Evolutionary conservation across 2,113 vertebrate genomes (phyloP), one percentile per base, ranked within the genome.

Genomic region (Leptodactylus fuscus): DNA sequence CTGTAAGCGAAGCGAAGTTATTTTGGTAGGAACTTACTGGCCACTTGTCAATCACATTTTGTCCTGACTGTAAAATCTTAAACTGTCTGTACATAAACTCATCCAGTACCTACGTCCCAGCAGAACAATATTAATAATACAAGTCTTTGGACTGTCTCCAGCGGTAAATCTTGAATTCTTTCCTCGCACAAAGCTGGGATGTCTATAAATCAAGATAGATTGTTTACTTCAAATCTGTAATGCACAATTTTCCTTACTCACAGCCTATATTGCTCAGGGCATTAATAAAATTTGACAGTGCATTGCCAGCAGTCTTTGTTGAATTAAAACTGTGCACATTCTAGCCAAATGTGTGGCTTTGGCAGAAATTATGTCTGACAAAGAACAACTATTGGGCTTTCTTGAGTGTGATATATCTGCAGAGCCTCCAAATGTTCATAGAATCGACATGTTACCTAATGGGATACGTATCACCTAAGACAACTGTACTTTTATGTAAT

Each of bases 221-320:
- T 82, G 34, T 82, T 87, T 88, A 87, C 82, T 70, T 91, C 60
- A 79, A n/a, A 69, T 89, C 65, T 75, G 20, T 82, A 83, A 48
- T 48, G 20, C n/a, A 74, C 18, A 83, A 80, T 22, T 44, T 77
- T 22, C 53, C 49, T 46, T 1, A 29, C 9, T 9, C 4, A 6
- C 10, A 48, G 82, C 69, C 80, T 88, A 86, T 86, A 84, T 81
- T 86, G 53, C 27, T 75, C 18, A 41, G 2, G 70, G 70, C 70
- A 75, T 77, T 79, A 84, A 36, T 65, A 85, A 44, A 83, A 55
- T 87, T 87, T 87, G 86, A 87, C 81, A 83, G 81, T 83, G 86
- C 84, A 80, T 60, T 79, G 86, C 74, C 81, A 87, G 86, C 76
- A 83, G 74, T 87, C 16, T 13, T 79, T 87, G 34, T 62, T 89